These are phyloP conservation scores for Pipistrellus kuhlii DNA, from an alignment of 2,797 vertebrate genomes.

Conservation along the genomic window DNA sequence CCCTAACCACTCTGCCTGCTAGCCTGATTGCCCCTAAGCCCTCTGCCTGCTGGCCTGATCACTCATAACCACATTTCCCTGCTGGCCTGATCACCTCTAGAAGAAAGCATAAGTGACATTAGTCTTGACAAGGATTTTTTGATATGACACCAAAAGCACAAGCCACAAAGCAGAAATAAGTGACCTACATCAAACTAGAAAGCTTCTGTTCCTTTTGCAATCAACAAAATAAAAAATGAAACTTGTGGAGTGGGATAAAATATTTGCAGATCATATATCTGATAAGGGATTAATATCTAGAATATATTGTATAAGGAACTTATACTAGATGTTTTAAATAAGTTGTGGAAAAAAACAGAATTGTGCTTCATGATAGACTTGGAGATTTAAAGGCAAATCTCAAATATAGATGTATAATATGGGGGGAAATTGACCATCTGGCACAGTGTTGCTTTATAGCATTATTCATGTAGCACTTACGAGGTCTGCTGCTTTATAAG, in stretches of 20 bases:
- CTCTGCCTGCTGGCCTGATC: too few species aligned
- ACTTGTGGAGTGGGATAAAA: neutral
- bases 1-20: too few species aligned
- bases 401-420: neutral
- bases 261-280: neutral
- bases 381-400: constrained; percentile 24
- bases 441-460: neutral
- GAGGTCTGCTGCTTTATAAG: neutral
- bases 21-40: too few species aligned
- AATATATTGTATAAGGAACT: constrained; percentile 4
- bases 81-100: too few species aligned
- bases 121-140: constrained; percentile 22
- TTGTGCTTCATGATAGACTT: constrained; percentile 24
- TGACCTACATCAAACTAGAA: neutral
- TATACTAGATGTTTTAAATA: neutral
- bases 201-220: neutral
- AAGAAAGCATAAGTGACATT: neutral
- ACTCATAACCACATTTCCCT: too few species aligned
- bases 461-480: constrained; percentile 46
- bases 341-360: neutral
- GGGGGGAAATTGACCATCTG: constrained; percentile 29
- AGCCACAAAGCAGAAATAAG: constrained; percentile 1
- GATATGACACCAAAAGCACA: neutral
- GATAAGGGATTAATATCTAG: neutral
- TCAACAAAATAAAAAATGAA: neutral